These are phyloP conservation scores for Hapalemur alaotrensis DNA, from an alignment of 2,797 vertebrate species.

Conservation along the genomic window DNA sequence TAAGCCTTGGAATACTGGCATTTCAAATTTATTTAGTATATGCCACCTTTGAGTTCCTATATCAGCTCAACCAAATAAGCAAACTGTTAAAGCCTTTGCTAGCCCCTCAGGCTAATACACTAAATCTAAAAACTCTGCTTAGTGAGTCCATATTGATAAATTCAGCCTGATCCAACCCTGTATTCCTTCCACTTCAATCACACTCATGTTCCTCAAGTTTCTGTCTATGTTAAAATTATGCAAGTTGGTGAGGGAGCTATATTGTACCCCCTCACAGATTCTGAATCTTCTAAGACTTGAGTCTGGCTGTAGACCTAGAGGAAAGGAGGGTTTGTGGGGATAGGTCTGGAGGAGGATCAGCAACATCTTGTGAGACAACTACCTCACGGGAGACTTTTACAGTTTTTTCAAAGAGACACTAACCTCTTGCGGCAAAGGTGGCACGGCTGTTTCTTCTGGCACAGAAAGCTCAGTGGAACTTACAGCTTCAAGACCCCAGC, in stretches of 20 bases:
- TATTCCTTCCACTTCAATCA: background rate
- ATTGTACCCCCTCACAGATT: background rate
- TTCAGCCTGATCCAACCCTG: background rate
- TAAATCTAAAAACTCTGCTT: background rate
- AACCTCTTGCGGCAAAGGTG: background rate
- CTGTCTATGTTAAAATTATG: background rate
- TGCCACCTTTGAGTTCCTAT: background rate
- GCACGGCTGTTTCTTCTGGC: background rate
- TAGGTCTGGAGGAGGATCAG: background rate
- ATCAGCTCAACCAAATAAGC: background rate
- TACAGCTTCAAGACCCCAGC: background rate
- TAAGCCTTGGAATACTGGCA: background rate
- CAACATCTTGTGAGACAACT: background rate
- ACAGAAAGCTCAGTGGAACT: background rate
- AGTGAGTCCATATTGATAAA: background rate
- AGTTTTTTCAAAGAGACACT: background rate
- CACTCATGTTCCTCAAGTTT: background rate
- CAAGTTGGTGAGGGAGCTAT: background rate
- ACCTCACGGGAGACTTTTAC: background rate
- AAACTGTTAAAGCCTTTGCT: background rate
- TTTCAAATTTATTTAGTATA: background rate
- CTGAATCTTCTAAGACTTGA: background rate
- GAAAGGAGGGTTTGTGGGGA: background rate
- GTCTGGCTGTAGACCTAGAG: background rate
- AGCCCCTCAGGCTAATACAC: background rate